Evolutionary conservation across 2,113 vertebrate species (phyloP).

Genomic region (Chionodraco myersi): DNA sequence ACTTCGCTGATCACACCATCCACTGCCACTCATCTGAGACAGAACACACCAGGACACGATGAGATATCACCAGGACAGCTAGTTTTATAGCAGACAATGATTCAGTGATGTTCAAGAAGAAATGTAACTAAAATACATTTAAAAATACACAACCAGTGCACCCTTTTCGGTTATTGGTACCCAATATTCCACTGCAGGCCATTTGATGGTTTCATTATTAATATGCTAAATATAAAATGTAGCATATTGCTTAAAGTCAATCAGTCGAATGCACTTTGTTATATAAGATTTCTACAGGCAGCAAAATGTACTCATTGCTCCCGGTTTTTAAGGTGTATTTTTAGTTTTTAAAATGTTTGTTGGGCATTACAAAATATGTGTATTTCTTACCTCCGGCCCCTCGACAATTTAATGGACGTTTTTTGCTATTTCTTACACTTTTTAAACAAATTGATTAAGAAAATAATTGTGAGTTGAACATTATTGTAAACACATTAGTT

Average conservation of each 20-base stretch:
- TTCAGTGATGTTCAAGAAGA: background rate
- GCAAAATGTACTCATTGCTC: background rate
- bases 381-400: too few species aligned
- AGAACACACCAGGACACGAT: background rate
- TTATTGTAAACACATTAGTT: background rate
- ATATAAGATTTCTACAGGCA: too few species aligned
- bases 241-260: background rate
- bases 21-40: conserved; percentile 19
- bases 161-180: background rate
- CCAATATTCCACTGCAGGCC: background rate
- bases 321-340: background rate
- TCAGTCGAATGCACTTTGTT: too few species aligned
- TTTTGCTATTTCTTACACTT: background rate
- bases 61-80: background rate
- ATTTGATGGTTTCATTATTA: background rate
- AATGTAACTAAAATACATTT: background rate
- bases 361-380: background rate
- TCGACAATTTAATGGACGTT: too few species aligned
- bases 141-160: background rate
- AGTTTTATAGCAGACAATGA: background rate
- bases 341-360: background rate
- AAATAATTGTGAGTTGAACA: background rate
- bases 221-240: background rate
- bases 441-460: background rate
- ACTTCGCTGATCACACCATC: conserved; percentile 20